Evolutionary conservation across 2,888 invertebrate genomes (phyloP).

Genomic region (Augochlorella aurata): DNA sequence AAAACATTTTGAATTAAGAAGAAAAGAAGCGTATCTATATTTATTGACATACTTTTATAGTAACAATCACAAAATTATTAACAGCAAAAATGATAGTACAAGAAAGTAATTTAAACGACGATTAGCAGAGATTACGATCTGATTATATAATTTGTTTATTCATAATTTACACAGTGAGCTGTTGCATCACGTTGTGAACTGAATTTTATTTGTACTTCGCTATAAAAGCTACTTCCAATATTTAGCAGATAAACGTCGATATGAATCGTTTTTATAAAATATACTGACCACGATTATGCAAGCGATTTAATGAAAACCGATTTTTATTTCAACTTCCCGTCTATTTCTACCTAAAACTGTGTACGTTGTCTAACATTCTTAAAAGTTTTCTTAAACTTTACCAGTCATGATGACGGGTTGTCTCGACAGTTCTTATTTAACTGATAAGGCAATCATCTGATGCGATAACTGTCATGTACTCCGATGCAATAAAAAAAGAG

Average conservation of each 20-base stretch:
- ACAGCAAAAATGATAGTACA: no score
- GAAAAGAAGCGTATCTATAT: no score
- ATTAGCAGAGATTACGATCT: not conserved
- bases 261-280: no score
- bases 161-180: not conserved
- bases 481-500: not conserved
- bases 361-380: not conserved
- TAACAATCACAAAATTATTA: no score
- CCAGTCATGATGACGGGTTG: no score
- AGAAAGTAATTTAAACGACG: not conserved
- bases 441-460: not conserved
- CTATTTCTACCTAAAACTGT: not conserved
- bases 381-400: not conserved
- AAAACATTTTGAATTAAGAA: no score
- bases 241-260: not conserved
- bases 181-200: not conserved
- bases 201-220: not conserved
- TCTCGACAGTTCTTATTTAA: not conserved
- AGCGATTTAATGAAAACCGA: not conserved
- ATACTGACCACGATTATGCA: not conserved
- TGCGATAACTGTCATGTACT: not conserved
- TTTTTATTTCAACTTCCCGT: not conserved
- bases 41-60: no score
- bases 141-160: not conserved
- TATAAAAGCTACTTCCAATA: not conserved